Percentiles rank a stretch among this genome's conserved stretches.
Evolutionary conservation across 2,113 vertebrate species (phyloP).

Genomic region (Apeltes quadracus): DNA sequence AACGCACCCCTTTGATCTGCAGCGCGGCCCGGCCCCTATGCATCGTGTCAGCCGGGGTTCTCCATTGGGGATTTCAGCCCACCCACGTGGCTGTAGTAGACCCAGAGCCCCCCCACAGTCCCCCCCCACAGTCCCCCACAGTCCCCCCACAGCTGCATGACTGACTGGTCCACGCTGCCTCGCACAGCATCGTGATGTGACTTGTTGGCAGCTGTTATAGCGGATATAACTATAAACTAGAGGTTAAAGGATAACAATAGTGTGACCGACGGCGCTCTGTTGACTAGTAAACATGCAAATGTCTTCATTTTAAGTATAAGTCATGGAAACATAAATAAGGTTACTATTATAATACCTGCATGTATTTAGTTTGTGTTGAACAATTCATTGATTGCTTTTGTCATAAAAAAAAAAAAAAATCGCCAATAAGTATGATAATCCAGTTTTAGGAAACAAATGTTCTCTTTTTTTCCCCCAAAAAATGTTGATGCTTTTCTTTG

Average conservation of each 20-base stretch:
- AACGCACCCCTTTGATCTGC: not conserved
- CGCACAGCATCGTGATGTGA: conserved; percentile 41
- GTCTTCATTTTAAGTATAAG: conserved; percentile 1
- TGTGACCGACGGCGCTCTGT: not conserved
- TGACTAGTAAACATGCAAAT: not conserved
- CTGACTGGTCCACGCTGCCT: conserved; percentile 13
- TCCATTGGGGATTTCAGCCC: conserved; percentile 10
- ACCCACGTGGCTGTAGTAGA: conserved; percentile 52
- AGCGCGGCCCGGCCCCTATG: conserved; percentile 31
- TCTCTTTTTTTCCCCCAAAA: not conserved
- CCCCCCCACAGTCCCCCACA: conserved; percentile 17
- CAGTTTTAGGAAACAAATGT: not conserved
- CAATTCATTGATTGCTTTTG: not conserved
- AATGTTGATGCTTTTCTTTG: not conserved
- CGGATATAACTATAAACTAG: conserved; percentile 2
- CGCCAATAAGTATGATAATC: not conserved
- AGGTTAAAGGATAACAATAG: conserved; percentile 3
- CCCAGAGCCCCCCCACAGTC: conserved; percentile 15
- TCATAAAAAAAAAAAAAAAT: not conserved
- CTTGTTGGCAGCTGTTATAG: conserved; percentile 4
- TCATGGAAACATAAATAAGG: not conserved
- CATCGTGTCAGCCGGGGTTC: not conserved
- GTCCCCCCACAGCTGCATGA: conserved; percentile 42
- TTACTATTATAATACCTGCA: not conserved
- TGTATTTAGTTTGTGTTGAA: not conserved